These are phyloP conservation scores for Cephus sareptanus DNA, from an alignment of 2,888 invertebrate genomes.

Conservation along the genomic window DNA sequence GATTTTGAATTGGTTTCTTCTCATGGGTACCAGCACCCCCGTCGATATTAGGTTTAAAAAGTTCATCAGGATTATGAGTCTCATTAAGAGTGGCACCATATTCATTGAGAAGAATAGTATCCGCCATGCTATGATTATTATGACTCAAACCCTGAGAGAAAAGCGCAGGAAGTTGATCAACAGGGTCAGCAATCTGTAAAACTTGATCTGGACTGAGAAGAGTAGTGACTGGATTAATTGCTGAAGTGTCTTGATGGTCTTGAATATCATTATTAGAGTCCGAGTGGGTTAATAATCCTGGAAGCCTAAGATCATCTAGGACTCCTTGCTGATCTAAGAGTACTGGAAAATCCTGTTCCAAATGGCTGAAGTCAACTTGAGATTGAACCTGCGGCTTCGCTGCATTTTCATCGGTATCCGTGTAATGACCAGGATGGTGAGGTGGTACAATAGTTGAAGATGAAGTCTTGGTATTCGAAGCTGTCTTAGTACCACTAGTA, in stretches of 20 bases:
- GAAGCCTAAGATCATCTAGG: slow-evolving; percentile 54
- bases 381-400: slow-evolving; percentile 42
- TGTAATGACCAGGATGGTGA: slow-evolving; percentile 58
- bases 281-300: slow-evolving; percentile 50
- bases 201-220: slow-evolving; percentile 57
- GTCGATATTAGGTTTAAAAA: slow-evolving; percentile 49
- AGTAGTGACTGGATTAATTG: slow-evolving; percentile 52
- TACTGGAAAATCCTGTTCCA: slow-evolving; percentile 47
- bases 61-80: slow-evolving; percentile 62
- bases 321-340: slow-evolving; percentile 53
- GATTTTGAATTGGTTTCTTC: neutral
- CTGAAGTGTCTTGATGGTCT: slow-evolving; percentile 33
- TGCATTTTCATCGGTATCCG: slow-evolving; percentile 66
- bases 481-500: slow-evolving; percentile 4
- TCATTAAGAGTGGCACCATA: slow-evolving; percentile 64
- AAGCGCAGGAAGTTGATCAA: slow-evolving; percentile 59
- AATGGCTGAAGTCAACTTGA: slow-evolving; percentile 37
- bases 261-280: slow-evolving; percentile 51
- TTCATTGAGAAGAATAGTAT: slow-evolving; percentile 65
- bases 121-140: slow-evolving; percentile 51
- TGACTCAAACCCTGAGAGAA: slow-evolving; percentile 58
- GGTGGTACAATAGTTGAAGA: slow-evolving; percentile 47
- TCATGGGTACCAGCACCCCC: neutral
- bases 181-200: slow-evolving; percentile 62
- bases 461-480: slow-evolving; percentile 38